Evolutionary conservation across 2,797 vertebrate genomes (phyloP), one percentile per base, ranked within the genome.

Genomic region (Fistularia tabacaria): DNA sequence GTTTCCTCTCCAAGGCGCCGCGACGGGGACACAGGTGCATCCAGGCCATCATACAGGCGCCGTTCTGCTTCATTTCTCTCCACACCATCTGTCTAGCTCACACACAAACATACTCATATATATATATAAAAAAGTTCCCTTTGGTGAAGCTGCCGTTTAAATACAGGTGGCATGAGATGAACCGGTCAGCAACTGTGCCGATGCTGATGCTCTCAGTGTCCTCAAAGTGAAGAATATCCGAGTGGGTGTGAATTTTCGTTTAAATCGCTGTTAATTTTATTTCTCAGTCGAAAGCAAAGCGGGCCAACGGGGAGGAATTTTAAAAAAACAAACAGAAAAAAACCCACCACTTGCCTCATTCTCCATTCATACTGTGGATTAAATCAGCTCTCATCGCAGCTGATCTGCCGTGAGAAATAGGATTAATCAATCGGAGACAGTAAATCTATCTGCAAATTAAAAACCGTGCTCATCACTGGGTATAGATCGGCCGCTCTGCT

Each of bases 391-490:
- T 74, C 85, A 66, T 78, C 72, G 60, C 57, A 13, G 61, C 74
- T 86, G 80, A 88, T 86, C 86, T 86, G 55, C 86, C 80, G 45
- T 85, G 85, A 77, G 74, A 57, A 87, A 89, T 87, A 56, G 79
- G 85, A 87, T 89, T 88, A 83, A 87, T 89, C 76, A 85, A 71
- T 79, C 9, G 10, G 46, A 77, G 71, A 71, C 77, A 64, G 54
- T 66, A 71, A 75, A 81, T 81, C 59, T 69, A 79, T 76, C 70
- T 46, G 36, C 51, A 74, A 74, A 83, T 85, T 78, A 76, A 83
- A 69, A 62, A 46, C 38, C 9, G 45, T 5, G 41, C 48, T 79
- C 66, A 54, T 71, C 65, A 37, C 54, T 59, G 57, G 72, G 36
- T 59, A 57, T 8, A 67, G 69, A 57, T 47, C 6, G 0, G 3